Base-by-base conservation (phyloP, 2,113 vertebrate genomes). In the Dendropsophus ebraccatus region DNA sequence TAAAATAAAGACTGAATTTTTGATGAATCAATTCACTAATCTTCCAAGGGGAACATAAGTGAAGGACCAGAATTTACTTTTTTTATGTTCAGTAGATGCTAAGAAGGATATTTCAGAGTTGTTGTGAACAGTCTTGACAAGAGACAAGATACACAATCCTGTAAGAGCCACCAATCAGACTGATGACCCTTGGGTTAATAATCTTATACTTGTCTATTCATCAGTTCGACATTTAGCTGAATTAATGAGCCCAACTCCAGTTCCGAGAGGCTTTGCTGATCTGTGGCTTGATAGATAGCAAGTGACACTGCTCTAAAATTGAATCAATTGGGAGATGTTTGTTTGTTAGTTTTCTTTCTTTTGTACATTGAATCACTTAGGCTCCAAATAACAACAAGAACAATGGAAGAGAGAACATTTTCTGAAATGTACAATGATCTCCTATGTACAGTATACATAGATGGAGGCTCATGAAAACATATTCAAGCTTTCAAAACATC, bases 141-240 rank as follows among this genome's bases (percentile, higher is more conserved):
- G 84, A 83, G 54, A 81, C 32, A 85, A 88, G 25, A 47, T 80
- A 88, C 78, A 80, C 88, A 70, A 58, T 84, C 73, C 67, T 89
- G 81, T 87, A 49, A 79, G 89, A 87, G 88, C 23, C n/a, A 88
- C 89, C 91, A 91, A 89, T 88, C 86, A 91, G 88, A 83, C 83
- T 88, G 81, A 73, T 88, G 83, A 91, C 86, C 88, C 87, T 73
- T 37, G 89, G 92, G 90, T 72, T 88, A 92, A 93, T 93, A 88
- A 91, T 89, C 73, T 72, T 87, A 82, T 88, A 91, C 83, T 86
- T 88, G 81, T 76, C 89, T 88, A 92, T 91, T 93, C 89, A 92
- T 93, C 91, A 94, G 90, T 88, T 14, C 87, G 89, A 91, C 58
- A 30, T 87, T 88, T 21, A 92, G 82, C 83, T 88, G 82, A 90